Base-by-base conservation (phyloP, 2,113 vertebrate species). In the Tyrannus savana region DNA sequence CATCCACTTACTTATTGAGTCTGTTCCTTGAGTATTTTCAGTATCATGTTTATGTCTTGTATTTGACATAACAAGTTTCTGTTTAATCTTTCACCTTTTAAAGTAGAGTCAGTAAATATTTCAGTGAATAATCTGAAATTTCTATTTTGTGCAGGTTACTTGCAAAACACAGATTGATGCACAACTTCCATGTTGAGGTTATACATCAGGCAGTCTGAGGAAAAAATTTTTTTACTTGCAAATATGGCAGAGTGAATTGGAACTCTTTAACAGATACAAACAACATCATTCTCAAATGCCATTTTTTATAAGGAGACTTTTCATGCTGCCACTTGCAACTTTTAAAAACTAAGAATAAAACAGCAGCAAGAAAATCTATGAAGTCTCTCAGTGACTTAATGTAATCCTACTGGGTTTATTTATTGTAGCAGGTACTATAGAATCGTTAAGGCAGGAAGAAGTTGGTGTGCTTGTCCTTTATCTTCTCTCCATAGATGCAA, bases 71-170 rank as follows among this genome's bases (percentile, higher is more conserved):
- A 28, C 53, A 92, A 52, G 24, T 84, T 76, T 67, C 46, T 91
- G 41, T 93, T 89, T 93, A 1, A 5, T 73, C 71, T 80, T 94
- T 84, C 58, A 66, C 71, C 12, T 88, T 89, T 85, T 87, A 87
- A 59, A 89, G 53, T n/a, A 89, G 27, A 93, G 23, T n/a, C 75
- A 60, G 63, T 91, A 94, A 95, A 83, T 79, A 89, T 79, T 85
- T 93, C 62, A 62, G 59, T 69, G 67, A 90, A 89, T 90, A 89
- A 94, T 68, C 63, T 91, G 80, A 64, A 79, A 85, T 80, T 72
- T 95, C 77, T 92, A 33, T 63, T 80, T 95, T 78, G 31, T 87
- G 49, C 21, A 0, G 0, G 25, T 80, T 87, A n/a, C 53, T 50
- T 62, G 50, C 37, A 85, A 41, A 52, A 50, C 66, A 44, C 24